These are phyloP conservation scores for Hirtodrosophila cameraria DNA, from an alignment of 2,888 invertebrate genomes.

Conservation along the genomic window DNA sequence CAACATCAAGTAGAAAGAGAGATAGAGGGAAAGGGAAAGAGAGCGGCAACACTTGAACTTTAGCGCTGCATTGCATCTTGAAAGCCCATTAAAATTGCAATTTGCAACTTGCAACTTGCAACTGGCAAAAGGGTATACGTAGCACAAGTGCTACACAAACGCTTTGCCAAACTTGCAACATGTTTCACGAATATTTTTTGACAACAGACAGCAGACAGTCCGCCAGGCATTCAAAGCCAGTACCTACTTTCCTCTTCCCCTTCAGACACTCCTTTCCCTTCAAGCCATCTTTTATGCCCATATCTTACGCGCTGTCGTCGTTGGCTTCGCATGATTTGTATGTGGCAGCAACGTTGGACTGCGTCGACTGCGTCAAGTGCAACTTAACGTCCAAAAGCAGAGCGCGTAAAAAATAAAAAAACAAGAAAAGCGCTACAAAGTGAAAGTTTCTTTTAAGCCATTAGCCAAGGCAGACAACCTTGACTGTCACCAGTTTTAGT, in stretches of 20 bases:
- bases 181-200: constrained; percentile 54
- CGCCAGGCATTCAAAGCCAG: constrained; percentile 19
- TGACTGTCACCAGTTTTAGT: constrained; percentile 57
- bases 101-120: constrained; percentile 35
- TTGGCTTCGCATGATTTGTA: constrained; percentile 65
- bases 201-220: constrained; percentile 50
- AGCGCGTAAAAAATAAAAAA: constrained; percentile 39
- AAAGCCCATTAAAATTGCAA: constrained; percentile 57
- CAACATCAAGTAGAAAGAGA: neutral
- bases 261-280: constrained; percentile 1
- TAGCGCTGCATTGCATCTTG: constrained; percentile 30
- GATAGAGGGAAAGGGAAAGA: neutral
- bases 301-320: constrained; percentile 50
- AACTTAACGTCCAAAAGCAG: constrained; percentile 69
- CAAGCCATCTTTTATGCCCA: constrained; percentile 42
- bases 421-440: constrained; percentile 48
- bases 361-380: constrained; percentile 53
- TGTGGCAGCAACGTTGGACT: constrained; percentile 50
- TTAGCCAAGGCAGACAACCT: constrained; percentile 65
- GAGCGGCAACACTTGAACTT: constrained; percentile 23
- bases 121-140: constrained; percentile 11
- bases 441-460: constrained; percentile 67
- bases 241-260: no score
- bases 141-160: constrained; percentile 19
- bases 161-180: constrained; percentile 49